These are phyloP conservation scores for Amphipoea lucens DNA, from an alignment of 2,888 invertebrate species.

Conservation along the genomic window DNA sequence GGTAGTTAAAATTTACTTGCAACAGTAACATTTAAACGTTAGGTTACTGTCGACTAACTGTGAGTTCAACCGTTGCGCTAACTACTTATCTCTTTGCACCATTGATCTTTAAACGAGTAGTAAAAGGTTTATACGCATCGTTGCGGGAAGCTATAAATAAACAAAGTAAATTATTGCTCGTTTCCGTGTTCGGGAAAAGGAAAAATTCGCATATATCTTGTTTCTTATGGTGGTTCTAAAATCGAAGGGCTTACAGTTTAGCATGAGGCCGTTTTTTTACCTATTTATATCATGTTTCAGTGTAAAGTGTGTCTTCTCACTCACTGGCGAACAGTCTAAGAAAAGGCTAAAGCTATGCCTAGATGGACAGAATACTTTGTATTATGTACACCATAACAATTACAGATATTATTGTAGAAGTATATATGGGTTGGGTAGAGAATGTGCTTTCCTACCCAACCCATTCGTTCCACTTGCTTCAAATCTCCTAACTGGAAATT, in stretches of 20 bases:
- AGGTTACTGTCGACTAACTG: conserved; percentile 45
- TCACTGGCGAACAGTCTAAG: too few species aligned
- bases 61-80: conserved; percentile 48
- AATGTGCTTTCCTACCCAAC: too few species aligned
- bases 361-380: too few species aligned
- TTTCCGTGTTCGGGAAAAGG: conserved; percentile 24
- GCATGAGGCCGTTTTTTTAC: neutral
- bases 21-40: conserved; percentile 43
- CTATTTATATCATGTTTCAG: neutral
- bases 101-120: conserved; percentile 56
- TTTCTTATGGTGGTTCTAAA: conserved; percentile 21
- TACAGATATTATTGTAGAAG: too few species aligned
- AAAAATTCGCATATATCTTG: conserved; percentile 28
- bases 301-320: neutral
- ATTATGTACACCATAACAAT: too few species aligned
- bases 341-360: too few species aligned
- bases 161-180: conserved; percentile 37
- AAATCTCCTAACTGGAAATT: too few species aligned
- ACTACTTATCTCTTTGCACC: conserved; percentile 60
- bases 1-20: conserved; percentile 59
- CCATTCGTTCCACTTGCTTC: too few species aligned
- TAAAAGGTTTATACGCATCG: conserved; percentile 48
- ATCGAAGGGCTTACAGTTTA: conserved; percentile 4
- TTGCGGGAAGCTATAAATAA: conserved; percentile 38
- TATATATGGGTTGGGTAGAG: too few species aligned